phyloP scores from a whole-genome alignment of 2,888 invertebrate genomes.

The Neoascia interrupta region DNA sequence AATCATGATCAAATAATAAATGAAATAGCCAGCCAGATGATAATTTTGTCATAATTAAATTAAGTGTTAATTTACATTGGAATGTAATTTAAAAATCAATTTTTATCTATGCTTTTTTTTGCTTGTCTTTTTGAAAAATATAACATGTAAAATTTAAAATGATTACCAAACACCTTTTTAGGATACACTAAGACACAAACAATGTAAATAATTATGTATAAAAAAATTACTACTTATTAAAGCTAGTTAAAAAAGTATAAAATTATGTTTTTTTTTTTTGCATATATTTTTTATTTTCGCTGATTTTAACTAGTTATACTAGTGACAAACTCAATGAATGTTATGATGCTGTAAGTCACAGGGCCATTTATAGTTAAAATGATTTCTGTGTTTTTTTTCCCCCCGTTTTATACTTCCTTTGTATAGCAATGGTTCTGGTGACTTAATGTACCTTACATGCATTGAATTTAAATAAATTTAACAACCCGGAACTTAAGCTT shows the following conservation, averaged over 20 bases:
- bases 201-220: slow-evolving; percentile 38
- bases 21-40: slow-evolving; percentile 65
- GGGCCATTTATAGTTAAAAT: slow-evolving; percentile 9
- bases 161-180: slow-evolving; percentile 67
- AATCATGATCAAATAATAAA: slow-evolving; percentile 60
- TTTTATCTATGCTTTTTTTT: slow-evolving; percentile 14
- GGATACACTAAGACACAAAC: slow-evolving; percentile 60
- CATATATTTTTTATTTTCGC: slow-evolving; percentile 42
- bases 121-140: slow-evolving; percentile 2
- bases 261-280: slow-evolving; percentile 20
- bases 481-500: too few relatives aligned
- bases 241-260: slow-evolving; percentile 43
- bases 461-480: too few relatives aligned
- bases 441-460: too few relatives aligned
- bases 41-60: too few relatives aligned
- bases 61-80: slow-evolving; percentile 69
- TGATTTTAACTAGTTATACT: slow-evolving; percentile 68
- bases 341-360: slow-evolving; percentile 66
- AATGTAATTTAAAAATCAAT: slow-evolving; percentile 54
- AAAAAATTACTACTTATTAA: slow-evolving; percentile 24
- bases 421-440: slow-evolving; percentile 50
- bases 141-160: slow-evolving; percentile 20
- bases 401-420: slow-evolving; percentile 11
- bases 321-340: slow-evolving; percentile 37
- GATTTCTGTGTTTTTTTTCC: background rate